These are phyloP conservation scores for Falco peregrinus DNA, from an alignment of 2,797 vertebrate species.

Conservation along the genomic window DNA sequence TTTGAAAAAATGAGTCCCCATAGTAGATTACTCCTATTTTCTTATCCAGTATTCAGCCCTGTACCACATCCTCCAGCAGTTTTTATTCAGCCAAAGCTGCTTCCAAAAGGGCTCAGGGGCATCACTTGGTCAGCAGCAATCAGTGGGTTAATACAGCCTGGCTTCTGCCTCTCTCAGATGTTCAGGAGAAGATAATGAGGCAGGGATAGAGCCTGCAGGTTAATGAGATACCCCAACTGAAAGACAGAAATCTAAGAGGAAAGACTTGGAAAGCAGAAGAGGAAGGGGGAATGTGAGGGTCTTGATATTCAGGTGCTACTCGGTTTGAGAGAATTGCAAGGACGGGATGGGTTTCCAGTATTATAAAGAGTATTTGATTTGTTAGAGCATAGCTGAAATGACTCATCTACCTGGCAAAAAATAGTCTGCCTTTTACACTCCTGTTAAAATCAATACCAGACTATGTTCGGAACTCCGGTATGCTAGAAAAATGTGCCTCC, in stretches of 20 bases:
- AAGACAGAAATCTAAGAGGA: neutral
- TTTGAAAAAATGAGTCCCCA: neutral
- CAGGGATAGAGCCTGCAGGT: neutral
- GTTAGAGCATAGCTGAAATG: neutral
- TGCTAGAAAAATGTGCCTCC: neutral
- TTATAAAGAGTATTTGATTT: neutral
- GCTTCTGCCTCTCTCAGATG: conserved; percentile 15
- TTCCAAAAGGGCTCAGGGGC: neutral
- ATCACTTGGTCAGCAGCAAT: neutral
- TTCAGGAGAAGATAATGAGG: conserved; percentile 40
- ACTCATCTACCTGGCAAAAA: conserved; percentile 21
- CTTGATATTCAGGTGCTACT: conserved; percentile 15
- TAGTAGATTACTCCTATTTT: neutral
- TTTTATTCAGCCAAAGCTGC: conserved; percentile 3
- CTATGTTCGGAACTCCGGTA: neutral
- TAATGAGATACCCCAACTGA: conserved; percentile 45
- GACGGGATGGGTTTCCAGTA: neutral
- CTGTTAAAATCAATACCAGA: neutral
- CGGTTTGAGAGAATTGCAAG: neutral
- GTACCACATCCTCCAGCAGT: neutral
- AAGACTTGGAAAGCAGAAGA: neutral
- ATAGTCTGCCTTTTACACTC: neutral
- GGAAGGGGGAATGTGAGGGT: neutral
- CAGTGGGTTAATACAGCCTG: conserved; percentile 33
- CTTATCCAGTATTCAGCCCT: neutral